Evolutionary conservation across 2,888 invertebrate species (phyloP), one percentile per base, ranked within the genome.

Genomic region (Oligia strigilis): DNA sequence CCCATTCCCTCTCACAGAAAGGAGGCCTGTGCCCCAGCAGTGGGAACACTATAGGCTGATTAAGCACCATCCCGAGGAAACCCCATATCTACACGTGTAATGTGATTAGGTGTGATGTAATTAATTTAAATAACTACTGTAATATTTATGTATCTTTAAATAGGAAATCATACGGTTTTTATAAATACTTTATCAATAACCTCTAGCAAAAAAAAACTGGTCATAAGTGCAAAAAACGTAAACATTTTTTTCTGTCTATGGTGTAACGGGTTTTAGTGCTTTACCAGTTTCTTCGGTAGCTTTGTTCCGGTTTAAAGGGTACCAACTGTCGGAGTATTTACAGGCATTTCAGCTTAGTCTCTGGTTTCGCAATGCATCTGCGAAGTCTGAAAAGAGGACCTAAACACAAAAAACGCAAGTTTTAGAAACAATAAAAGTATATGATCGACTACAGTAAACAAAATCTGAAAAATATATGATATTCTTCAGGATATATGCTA

Each of bases 131-230:
- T 43, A 55, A 14, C 40, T 71, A 71, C n/a, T 36, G n/a, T 64
- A 72, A 52, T 40, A 40, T 40, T 5, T 40, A 40, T 40, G 40
- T 43, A 52, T 40, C 40, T n/a, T 46, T 29, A 29, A 29, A 46
- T 36, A 75, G 58, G 58, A 75, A 75, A 75, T 75, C 74, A n/a
- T 73, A 23, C 11, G 17, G 4, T 58, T 73, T 43, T 29, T 49
- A 55, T 55, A 23, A 11, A 19, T 6, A 23, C 36, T 46, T 36
- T 29, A 55, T 71, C 11, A 52, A 69, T 40, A 43, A 23, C 40
- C 29, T 75, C 2, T 29, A n/a, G 2, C 13, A 29, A 55, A 29
- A 64, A 64, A 5, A 73, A 9, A 60, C 75, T 49, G 46, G 75
- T 36, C 36, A 58, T 23, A 5, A 29, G 3, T 19, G n/a, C 11